phyloP scores from a whole-genome alignment of 1,140 invertebrate species.

The Anastrepha obliqua region DNA sequence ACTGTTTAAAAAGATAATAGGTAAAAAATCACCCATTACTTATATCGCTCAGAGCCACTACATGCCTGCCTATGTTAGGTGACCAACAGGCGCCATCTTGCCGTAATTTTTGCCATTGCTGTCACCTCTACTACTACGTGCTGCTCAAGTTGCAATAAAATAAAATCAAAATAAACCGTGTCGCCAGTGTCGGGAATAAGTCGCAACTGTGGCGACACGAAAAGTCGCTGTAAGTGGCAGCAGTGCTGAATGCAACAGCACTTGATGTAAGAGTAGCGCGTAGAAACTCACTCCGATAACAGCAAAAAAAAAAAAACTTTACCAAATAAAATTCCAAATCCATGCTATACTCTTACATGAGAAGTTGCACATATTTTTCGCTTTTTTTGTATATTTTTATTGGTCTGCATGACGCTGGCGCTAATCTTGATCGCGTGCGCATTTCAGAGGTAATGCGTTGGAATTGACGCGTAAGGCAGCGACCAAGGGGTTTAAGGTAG shows the following conservation, averaged over 20 bases:
- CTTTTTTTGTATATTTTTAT: not conserved
- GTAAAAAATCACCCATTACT: no score
- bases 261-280: not conserved
- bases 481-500: no score
- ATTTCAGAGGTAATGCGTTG: not conserved
- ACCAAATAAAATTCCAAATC: no score
- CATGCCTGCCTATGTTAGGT: no score
- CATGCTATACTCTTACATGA: not conserved
- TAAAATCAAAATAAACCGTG: no score
- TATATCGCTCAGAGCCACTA: no score
- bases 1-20: no score
- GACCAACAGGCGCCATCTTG: not conserved
- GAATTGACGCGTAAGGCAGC: no score
- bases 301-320: no score
- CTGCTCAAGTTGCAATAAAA: not conserved
- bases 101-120: not conserved
- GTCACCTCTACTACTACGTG: not conserved
- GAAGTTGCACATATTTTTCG: not conserved
- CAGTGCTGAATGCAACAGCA: not conserved
- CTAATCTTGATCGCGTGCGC: constrained; percentile 47
- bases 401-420: not conserved
- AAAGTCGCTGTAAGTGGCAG: not conserved
- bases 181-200: not conserved
- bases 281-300: not conserved
- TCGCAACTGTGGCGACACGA: not conserved